Evolutionary conservation across 2,113 vertebrate species (phyloP).

Genomic region (Ptyas mucosa): DNA sequence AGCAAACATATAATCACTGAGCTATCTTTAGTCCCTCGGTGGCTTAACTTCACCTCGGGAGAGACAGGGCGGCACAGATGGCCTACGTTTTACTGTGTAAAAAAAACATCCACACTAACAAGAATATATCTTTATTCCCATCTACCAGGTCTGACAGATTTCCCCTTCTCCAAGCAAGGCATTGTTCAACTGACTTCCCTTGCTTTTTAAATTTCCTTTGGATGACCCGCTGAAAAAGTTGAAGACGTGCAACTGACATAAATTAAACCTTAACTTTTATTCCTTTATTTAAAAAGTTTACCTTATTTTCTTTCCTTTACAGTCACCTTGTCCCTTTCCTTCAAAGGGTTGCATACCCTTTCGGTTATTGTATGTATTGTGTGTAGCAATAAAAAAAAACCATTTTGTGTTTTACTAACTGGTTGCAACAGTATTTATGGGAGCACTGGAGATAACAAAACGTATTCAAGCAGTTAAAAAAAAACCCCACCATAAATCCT

Average conservation of each 20-base stretch:
- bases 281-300: neutral
- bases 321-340: neutral
- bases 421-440: neutral
- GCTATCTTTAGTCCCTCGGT: constrained; percentile 68
- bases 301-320: constrained; percentile 10
- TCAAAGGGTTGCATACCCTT: neutral
- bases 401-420: neutral
- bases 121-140: constrained; percentile 14
- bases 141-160: neutral
- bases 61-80: constrained; percentile 43
- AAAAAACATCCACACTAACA: constrained; percentile 32
- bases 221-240: neutral
- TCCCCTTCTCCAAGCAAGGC: neutral
- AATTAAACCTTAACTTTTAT: neutral
- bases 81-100: constrained; percentile 49
- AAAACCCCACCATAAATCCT: neutral
- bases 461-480: neutral
- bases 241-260: neutral
- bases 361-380: neutral
- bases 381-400: neutral
- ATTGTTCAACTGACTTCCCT: constrained; percentile 17
- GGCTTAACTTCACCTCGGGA: constrained; percentile 49
- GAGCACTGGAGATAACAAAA: neutral
- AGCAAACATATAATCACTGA: constrained; percentile 52
- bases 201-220: constrained; percentile 14